phyloP scores from a whole-genome alignment of 2,888 invertebrate species.

The Cantharis flavilabris region DNA sequence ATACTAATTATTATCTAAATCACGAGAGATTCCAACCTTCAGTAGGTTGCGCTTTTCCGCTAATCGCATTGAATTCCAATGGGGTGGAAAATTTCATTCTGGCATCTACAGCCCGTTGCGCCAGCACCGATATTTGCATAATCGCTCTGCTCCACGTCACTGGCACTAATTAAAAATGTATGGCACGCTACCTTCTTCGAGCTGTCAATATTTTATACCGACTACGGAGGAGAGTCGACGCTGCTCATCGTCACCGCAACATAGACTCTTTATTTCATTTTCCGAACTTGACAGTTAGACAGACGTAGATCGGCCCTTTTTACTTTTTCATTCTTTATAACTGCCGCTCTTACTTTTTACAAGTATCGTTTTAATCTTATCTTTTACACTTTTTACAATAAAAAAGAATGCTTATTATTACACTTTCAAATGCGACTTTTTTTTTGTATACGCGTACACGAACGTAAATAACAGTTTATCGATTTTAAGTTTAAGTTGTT shows the following conservation, averaged over 20 bases:
- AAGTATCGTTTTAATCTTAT: not conserved
- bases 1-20: constrained; percentile 30
- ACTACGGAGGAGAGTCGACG: constrained; percentile 27
- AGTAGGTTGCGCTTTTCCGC: constrained; percentile 42
- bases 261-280: constrained; percentile 31
- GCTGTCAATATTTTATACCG: constrained; percentile 44
- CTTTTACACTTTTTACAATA: not conserved
- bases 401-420: not conserved
- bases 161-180: constrained; percentile 53
- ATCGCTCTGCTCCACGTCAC: constrained; percentile 48
- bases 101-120: constrained; percentile 44
- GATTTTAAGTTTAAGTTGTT: not conserved
- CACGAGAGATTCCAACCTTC: constrained; percentile 29
- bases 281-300: constrained; percentile 26
- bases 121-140: constrained; percentile 53
- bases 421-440: not conserved
- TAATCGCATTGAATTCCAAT: constrained; percentile 54
- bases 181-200: constrained; percentile 48
- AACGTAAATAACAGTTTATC: not conserved
- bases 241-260: constrained; percentile 36
- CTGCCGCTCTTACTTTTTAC: constrained; percentile 12
- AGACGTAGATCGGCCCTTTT: constrained; percentile 28
- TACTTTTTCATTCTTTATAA: constrained; percentile 26
- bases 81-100: constrained; percentile 54
- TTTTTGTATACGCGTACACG: not conserved